Base-by-base conservation (phyloP, 2,797 vertebrate species). In the Platyrinchus mystaceus region DNA sequence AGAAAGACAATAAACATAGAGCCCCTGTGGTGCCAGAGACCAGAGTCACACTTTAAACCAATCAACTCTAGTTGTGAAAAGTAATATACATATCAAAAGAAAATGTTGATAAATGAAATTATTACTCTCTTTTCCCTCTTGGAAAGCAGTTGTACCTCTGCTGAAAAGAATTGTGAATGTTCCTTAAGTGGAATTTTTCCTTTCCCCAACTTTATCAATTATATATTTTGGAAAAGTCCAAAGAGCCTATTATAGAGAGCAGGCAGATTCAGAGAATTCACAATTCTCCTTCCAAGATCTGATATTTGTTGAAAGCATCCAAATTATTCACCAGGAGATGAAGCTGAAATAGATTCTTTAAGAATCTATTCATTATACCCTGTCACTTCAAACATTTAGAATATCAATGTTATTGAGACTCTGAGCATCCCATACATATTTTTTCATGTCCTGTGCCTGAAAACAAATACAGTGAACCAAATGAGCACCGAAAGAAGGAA, bases 161-260 rank as follows among this genome's bases (percentile, higher is more conserved):
- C n/a, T 88, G 56, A 69, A 86, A 73, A 91, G 16, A 22, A 71
- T n/a, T 32, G 8, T 44, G 24, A 77, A 76, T 44, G 32, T 66
- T 93, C 17, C 56, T 79, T 80, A 56, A 77, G n/a, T 68, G 32
- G 36, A 87, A 70, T 80, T 94, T 91, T 69, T 30, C 14, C 11
- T 79, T 91, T 43, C 32, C 34, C 22, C 50, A 85, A 4, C 27
- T 73, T 90, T 59, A 86, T 86, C 41, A 89, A 66, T 91, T 85
- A 71, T 44, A 37, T 92, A 84, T 86, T 94, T 94, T 76, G 28
- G 32, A 67, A 85, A 92, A 95, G 24, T 84, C 86, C 82, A 87
- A 87, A 74, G 28, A 15, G 19, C 5, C 6, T 80, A 18, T 75
- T 84, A 41, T 41, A 23, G 8, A 46, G 14, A n/a, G 9, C 24